These are phyloP conservation scores for Pyrochroa serraticornis DNA, from an alignment of 2,888 invertebrate species.

Conservation along the genomic window DNA sequence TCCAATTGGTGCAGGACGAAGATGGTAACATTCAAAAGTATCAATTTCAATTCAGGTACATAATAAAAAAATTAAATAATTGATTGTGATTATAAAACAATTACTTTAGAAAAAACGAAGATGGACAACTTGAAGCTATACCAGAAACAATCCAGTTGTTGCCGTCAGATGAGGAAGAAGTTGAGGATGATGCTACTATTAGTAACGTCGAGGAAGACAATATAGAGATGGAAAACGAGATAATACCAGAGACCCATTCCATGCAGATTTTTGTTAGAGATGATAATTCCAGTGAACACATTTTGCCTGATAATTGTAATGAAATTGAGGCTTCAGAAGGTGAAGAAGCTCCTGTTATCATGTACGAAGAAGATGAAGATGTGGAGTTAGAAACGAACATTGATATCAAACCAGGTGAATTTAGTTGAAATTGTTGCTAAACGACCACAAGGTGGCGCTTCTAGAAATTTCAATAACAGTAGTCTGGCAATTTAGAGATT, in stretches of 20 bases:
- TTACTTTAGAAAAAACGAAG: conserved; percentile 47
- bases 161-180: conserved; percentile 39
- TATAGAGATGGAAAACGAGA: conserved; percentile 9
- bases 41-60: conserved; percentile 55
- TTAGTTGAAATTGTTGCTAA: not conserved
- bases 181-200: conserved; percentile 7
- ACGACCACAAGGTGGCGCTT: too few species aligned
- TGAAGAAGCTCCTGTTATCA: not conserved
- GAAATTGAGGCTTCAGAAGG: conserved; percentile 2
- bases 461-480: too few species aligned
- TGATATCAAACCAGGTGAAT: conserved; percentile 34
- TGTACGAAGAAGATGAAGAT: conserved; percentile 12
- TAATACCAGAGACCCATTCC: conserved; percentile 1
- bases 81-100: not conserved
- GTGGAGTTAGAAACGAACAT: too few species aligned
- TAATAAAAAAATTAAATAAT: conserved; percentile 1
- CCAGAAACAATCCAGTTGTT: conserved; percentile 53
- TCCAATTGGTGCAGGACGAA: conserved; percentile 53
- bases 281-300: conserved; percentile 14
- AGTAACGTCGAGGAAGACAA: conserved; percentile 3
- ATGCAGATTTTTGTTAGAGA: conserved; percentile 13
- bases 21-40: conserved; percentile 55
- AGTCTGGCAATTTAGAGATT: too few species aligned
- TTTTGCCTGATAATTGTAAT: conserved; percentile 8
- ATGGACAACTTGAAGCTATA: conserved; percentile 54